These are phyloP conservation scores for Lycodopsis pacificus DNA, from an alignment of 2,797 vertebrate species.

Conservation along the genomic window DNA sequence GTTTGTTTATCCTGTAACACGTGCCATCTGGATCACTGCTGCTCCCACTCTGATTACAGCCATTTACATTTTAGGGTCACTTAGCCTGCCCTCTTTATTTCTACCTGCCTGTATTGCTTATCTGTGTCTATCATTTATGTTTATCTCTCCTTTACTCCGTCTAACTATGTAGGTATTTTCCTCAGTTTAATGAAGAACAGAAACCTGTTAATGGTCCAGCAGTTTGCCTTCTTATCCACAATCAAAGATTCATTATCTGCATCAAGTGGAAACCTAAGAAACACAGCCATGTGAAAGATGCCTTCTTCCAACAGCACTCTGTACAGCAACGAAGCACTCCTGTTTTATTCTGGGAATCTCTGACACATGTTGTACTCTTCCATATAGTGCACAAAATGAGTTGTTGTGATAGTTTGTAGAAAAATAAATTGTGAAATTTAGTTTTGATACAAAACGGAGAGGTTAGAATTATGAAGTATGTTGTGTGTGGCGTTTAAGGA, in stretches of 20 bases:
- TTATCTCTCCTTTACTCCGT: not conserved
- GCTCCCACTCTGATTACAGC: conserved; percentile 9
- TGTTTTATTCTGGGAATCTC: too few relatives aligned
- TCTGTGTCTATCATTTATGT: not conserved
- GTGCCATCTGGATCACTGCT: conserved; percentile 46
- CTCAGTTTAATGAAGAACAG: not conserved
- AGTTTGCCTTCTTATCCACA: not conserved
- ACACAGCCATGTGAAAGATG: not conserved
- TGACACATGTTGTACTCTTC: too few relatives aligned
- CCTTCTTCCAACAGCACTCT: not conserved
- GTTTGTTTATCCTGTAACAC: conserved; percentile 39
- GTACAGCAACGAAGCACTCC: too few relatives aligned
- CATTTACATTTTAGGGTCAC: conserved; percentile 27
- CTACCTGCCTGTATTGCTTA: not conserved
- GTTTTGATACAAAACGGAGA: too few relatives aligned
- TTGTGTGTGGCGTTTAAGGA: too few relatives aligned
- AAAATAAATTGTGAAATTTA: too few relatives aligned
- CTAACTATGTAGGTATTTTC: not conserved
- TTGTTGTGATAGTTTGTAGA: too few relatives aligned
- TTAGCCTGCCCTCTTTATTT: not conserved
- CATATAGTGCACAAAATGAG: too few relatives aligned
- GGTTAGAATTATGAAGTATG: too few relatives aligned
- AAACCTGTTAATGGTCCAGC: not conserved
- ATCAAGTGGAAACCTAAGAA: not conserved
- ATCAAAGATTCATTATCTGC: not conserved